Conservation (phyloP, 2,888 invertebrate genomes). For the Ennomos erosarius region DNA sequence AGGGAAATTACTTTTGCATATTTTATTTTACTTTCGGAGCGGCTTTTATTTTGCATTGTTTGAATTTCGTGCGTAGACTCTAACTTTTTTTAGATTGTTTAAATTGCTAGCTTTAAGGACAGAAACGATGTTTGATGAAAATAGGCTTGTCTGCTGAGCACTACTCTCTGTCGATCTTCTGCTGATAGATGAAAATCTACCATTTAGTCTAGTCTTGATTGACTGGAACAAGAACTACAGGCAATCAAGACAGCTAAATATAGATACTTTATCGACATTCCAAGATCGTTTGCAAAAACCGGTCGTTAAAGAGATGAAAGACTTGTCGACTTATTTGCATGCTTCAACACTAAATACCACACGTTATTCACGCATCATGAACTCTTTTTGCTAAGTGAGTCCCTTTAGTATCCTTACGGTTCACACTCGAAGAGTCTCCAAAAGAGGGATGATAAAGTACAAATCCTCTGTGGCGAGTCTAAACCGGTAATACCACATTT, state of each 20-base stretch:
- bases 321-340: slow-evolving; percentile 2
- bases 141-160: no score
- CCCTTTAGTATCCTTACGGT: slow-evolving; percentile 30
- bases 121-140: no score
- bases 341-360: slow-evolving; percentile 25
- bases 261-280: no score
- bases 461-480: slow-evolving; percentile 41
- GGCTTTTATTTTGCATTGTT: slow-evolving; percentile 27
- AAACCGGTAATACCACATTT: slow-evolving; percentile 56
- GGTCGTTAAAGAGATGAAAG: background rate
- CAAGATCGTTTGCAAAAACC: background rate
- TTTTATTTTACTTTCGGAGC: slow-evolving; percentile 24
- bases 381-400: slow-evolving; percentile 29
- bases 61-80: slow-evolving; percentile 19
- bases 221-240: no score
- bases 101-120: no score
- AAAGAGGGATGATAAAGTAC: slow-evolving; percentile 35
- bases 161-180: no score
- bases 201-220: no score
- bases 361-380: slow-evolving; percentile 36
- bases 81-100: background rate
- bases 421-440: slow-evolving; percentile 24
- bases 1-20: slow-evolving; percentile 33
- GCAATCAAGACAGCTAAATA: no score
- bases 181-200: no score